Evolutionary conservation across 2,888 invertebrate species (phyloP).

Genomic region (Ectemnius cavifrons): DNA sequence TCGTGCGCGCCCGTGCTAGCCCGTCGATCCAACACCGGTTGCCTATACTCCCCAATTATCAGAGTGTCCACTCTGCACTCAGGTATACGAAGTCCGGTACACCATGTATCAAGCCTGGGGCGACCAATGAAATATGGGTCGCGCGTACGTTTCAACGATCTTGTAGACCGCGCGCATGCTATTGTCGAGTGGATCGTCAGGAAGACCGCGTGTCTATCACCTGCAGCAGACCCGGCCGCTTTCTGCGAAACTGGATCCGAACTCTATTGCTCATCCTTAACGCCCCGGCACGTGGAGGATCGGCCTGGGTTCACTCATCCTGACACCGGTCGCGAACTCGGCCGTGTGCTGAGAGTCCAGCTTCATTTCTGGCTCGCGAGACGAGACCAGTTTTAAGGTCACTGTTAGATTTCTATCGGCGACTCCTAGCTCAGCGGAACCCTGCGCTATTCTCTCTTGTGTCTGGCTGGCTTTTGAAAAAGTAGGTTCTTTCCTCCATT

Average conservation of each 20-base stretch:
- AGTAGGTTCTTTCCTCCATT: background rate
- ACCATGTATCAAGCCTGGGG: background rate
- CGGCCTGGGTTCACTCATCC: too few species aligned
- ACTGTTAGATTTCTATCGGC: constrained; percentile 4
- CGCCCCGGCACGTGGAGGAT: background rate
- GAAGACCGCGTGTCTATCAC: constrained; percentile 53
- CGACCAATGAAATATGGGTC: constrained; percentile 44
- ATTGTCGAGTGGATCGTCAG: constrained; percentile 54
- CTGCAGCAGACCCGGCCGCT: constrained; percentile 53
- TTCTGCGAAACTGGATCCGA: constrained; percentile 59
- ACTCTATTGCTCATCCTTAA: constrained; percentile 16
- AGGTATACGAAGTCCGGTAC: constrained; percentile 37
- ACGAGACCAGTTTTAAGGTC: constrained; percentile 4
- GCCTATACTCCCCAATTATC: constrained; percentile 52
- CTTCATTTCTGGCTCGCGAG: background rate
- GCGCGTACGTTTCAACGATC: constrained; percentile 68
- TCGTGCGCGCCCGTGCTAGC: constrained; percentile 9
- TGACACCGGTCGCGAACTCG: background rate
- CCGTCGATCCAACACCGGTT: constrained; percentile 26
- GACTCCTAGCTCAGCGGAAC: background rate
- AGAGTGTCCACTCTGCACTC: constrained; percentile 39
- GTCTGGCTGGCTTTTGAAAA: background rate
- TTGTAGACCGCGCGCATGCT: constrained; percentile 56
- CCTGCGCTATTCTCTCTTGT: background rate
- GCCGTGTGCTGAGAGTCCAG: background rate